A percentile compares a stretch with the other conserved stretches of the same genome.
Conservation (phyloP, 2,888 invertebrate genomes). For the Coleophora flavipennella region DNA sequence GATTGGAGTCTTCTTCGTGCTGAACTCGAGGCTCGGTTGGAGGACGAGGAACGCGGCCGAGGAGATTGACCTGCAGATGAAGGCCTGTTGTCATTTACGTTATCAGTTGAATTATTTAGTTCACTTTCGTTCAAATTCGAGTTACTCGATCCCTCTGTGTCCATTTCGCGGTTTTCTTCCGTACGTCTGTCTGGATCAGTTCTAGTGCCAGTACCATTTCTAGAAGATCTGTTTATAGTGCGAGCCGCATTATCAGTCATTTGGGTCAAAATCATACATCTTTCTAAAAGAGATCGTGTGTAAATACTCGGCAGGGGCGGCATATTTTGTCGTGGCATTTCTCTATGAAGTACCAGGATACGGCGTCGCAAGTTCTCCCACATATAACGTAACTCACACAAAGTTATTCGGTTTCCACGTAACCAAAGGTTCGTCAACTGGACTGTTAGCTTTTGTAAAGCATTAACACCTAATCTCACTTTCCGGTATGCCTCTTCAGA, state of each 20-base stretch:
- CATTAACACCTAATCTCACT: slow-evolving; percentile 48
- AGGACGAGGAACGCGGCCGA: slow-evolving; percentile 27
- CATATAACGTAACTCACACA: slow-evolving; percentile 75
- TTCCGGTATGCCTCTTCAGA: slow-evolving; percentile 53
- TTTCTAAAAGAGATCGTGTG: slow-evolving; percentile 51
- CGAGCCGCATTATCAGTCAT: slow-evolving; percentile 42
- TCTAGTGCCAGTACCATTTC: slow-evolving; percentile 29
- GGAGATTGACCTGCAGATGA: slow-evolving; percentile 21
- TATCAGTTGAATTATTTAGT: slow-evolving; percentile 21
- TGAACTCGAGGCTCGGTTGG: slow-evolving; percentile 28
- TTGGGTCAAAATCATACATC: slow-evolving; percentile 58
- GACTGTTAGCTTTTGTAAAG: slow-evolving; percentile 50
- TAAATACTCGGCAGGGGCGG: slow-evolving; percentile 49
- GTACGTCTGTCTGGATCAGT: slow-evolving; percentile 20
- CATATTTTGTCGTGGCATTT: slow-evolving; percentile 46
- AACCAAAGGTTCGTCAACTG: slow-evolving; percentile 54
- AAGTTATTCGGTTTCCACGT: slow-evolving; percentile 47
- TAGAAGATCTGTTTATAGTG: slow-evolving; percentile 22
- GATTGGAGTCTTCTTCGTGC: slow-evolving; percentile 38
- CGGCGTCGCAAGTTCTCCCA: slow-evolving; percentile 76
- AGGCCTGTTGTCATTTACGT: slow-evolving; percentile 17
- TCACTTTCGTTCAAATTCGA: slow-evolving; percentile 21
- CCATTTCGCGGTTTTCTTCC: slow-evolving; percentile 22
- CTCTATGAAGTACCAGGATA: slow-evolving; percentile 67
- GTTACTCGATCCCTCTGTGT: slow-evolving; percentile 15